These are phyloP conservation scores for Bombycilla garrulus DNA, from an alignment of 2,113 vertebrate species.

Conservation along the genomic window DNA sequence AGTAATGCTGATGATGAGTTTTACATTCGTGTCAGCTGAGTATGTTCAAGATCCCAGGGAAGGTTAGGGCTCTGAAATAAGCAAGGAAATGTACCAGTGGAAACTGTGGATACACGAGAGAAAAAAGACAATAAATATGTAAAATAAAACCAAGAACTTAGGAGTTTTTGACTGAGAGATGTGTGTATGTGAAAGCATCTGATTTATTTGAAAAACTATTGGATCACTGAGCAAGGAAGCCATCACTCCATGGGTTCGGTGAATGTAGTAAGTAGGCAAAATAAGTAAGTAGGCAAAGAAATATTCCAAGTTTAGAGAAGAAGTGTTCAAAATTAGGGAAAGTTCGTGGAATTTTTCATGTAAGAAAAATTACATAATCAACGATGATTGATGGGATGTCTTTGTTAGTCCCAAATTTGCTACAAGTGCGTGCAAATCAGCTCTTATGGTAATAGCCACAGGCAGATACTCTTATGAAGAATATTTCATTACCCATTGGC, in stretches of 20 bases:
- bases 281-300: neutral
- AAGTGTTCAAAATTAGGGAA: neutral
- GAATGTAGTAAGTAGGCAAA: neutral
- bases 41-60: neutral
- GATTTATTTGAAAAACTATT: neutral
- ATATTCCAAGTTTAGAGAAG: neutral
- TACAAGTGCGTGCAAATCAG: neutral
- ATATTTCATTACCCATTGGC: neutral
- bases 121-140: neutral
- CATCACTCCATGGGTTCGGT: neutral
- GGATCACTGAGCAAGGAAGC: neutral
- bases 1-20: neutral
- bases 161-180: neutral
- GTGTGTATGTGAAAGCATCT: neutral
- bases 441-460: neutral
- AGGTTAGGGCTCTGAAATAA: neutral
- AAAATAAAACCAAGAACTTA: neutral
- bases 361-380: neutral
- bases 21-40: neutral
- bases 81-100: neutral
- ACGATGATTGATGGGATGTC: neutral
- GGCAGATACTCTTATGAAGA: neutral
- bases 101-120: neutral
- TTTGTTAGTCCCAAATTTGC: neutral
- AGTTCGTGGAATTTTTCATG: neutral